Evolutionary conservation across 2,113 vertebrate genomes (phyloP).

Genomic region (Spea multiplicata): DNA sequence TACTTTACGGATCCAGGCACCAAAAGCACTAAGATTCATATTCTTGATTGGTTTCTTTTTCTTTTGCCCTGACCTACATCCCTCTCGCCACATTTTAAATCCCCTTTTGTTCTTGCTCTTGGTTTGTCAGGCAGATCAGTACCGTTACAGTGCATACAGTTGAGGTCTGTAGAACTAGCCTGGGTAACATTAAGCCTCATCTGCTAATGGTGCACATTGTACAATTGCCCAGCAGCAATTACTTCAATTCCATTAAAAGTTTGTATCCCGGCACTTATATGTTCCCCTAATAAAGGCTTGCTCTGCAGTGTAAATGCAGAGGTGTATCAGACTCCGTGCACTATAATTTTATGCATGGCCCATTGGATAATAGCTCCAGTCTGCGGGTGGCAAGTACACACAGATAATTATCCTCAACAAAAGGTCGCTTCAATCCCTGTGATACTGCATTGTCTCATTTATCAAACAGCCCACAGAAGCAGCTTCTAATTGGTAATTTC

Average conservation of each 20-base stretch:
- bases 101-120: not conserved
- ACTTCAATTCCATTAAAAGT: not conserved
- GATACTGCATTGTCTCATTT: slow-evolving; percentile 28
- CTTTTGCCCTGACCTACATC: too few species aligned
- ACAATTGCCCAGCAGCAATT: not conserved
- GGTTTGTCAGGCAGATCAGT: not conserved
- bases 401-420: slow-evolving; percentile 25
- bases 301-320: not conserved
- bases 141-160: not conserved
- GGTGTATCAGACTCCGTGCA: not conserved
- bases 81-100: not conserved
- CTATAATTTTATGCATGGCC: slow-evolving; percentile 31
- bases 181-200: not conserved
- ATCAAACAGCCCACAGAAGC: slow-evolving; percentile 9
- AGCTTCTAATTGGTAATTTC: slow-evolving; percentile 24
- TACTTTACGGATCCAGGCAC: too few species aligned
- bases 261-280: not conserved
- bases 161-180: not conserved
- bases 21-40: too few species aligned
- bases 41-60: too few species aligned
- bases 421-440: slow-evolving; percentile 24
- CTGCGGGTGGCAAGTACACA: slow-evolving; percentile 19
- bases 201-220: not conserved
- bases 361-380: slow-evolving; percentile 31
- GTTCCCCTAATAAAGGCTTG: not conserved